phyloP scores from a whole-genome alignment of 2,797 vertebrate genomes.

The Coranthus polyacanthus region DNA sequence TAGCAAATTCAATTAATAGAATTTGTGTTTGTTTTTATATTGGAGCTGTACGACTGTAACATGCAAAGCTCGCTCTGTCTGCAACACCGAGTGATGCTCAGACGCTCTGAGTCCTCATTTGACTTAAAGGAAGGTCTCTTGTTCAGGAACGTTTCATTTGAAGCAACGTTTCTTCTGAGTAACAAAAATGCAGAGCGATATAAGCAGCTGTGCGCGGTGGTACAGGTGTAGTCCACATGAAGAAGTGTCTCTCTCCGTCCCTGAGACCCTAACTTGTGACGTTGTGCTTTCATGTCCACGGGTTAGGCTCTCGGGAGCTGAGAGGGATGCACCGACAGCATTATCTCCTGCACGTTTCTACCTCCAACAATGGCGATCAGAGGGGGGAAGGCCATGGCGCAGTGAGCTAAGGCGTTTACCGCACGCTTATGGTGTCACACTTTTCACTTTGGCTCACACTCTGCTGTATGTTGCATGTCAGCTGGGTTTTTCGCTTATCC shows the following conservation, averaged over 20 bases:
- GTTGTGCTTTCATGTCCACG: conserved; percentile 99
- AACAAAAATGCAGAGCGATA: background rate
- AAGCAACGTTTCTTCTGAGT: background rate
- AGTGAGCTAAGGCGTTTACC: conserved; percentile 63
- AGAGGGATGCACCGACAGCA: conserved; percentile 91
- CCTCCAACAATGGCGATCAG: conserved; percentile 70
- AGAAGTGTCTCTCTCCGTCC: conserved; percentile 95
- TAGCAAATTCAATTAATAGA: conserved; percentile 14
- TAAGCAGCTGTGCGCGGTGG: conserved; percentile 6
- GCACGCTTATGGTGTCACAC: conserved; percentile 20
- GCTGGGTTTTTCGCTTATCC: conserved; percentile 12
- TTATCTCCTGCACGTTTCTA: conserved; percentile 40
- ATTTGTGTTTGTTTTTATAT: background rate
- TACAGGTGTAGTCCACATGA: conserved; percentile 52
- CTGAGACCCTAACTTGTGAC: conserved; percentile 99
- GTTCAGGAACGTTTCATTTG: background rate
- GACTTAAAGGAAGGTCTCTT: conserved; percentile 31
- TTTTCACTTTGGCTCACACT: conserved; percentile 27
- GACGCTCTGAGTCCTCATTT: conserved; percentile 46
- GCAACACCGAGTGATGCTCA: conserved; percentile 31
- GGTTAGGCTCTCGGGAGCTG: conserved; percentile 99
- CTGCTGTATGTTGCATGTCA: conserved; percentile 13
- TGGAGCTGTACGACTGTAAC: conserved; percentile 4
- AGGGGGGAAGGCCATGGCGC: conserved; percentile 49
- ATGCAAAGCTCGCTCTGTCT: conserved; percentile 4